Base-by-base conservation (phyloP, 2,113 vertebrate species). In the Cottus gobio region DNA sequence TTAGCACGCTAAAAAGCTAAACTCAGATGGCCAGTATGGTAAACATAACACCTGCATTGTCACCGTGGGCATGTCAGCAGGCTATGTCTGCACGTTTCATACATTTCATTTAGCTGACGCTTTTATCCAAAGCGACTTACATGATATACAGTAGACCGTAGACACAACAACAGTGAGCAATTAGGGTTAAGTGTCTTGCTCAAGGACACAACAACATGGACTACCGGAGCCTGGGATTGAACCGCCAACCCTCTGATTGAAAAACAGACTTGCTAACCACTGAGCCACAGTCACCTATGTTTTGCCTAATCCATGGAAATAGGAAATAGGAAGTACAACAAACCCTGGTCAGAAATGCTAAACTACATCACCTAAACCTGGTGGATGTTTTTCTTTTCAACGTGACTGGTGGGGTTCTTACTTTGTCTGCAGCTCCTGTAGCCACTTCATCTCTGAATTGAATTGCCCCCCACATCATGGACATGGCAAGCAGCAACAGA, bases 371-470 rank as follows among this genome's bases (percentile, higher is more conserved):
- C 12, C 6, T 60, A 3, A 63, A 56, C 28, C 68, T 37, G 37
- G 20, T 13, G 7, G 77, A 39, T 48, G 37, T 66, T 80, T 67
- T 79, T 63, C 54, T 46, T 42, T 44, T 70, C 66, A 39, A n/a
- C 20, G 7, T 42, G 54, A 70, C 61, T 8, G 24, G 26, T 20
- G 42, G 15, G 52, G 44, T 52, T 82, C 48, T 58, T 28, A 7
- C 34, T 58, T 36, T 7, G n/a, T 61, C 60, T 74, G 66, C 61
- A 73, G 77, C 85, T 73, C 71, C 42, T 62, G 61, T 22, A 36
- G 69, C 60, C 9, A 2, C 57, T 77, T 80, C 78, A 70, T 83
- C 78, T 75, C 67, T 82, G 85, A 60, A 80, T 75, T 75, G 76
- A 83, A 88, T 83, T 80, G 82, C 56, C 54, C 39, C 13, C 18